Evolutionary conservation across 2,888 invertebrate genomes (phyloP).

Genomic region (Unio delphinus): DNA sequence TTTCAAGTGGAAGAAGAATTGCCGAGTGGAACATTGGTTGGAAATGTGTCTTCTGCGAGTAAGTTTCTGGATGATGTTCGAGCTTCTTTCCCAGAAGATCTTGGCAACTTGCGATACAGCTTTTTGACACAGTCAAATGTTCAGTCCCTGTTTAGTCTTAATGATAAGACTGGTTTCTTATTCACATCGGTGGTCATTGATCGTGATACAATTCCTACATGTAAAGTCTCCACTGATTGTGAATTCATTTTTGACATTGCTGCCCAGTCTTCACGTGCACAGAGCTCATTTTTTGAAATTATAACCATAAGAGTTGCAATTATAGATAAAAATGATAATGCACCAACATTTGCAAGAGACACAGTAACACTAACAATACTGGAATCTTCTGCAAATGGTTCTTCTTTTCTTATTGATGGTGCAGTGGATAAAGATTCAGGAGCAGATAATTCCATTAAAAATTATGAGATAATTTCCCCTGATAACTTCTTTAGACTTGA

Average conservation of each 20-base stretch:
- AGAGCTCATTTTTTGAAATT: constrained; percentile 40
- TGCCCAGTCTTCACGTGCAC: constrained; percentile 31
- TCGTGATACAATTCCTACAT: constrained; percentile 32
- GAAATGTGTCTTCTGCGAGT: constrained; percentile 30
- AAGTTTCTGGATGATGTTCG: constrained; percentile 25
- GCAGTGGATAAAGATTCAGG: constrained; percentile 53
- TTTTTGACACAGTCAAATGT: constrained; percentile 32
- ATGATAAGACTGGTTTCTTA: constrained; percentile 34
- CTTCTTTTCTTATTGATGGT: constrained; percentile 32
- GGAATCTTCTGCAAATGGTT: constrained; percentile 44
- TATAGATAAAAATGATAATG: constrained; percentile 54
- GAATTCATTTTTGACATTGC: constrained; percentile 48
- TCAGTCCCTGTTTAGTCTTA: constrained; percentile 33
- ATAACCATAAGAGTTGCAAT: constrained; percentile 47
- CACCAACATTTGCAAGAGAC: constrained; percentile 44
- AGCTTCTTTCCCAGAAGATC: constrained; percentile 10
- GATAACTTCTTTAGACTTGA: constrained; percentile 47
- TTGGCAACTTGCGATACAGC: constrained; percentile 19
- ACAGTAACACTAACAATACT: constrained; percentile 40
- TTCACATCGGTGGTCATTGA: constrained; percentile 38
- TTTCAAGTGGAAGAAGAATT: constrained; percentile 20
- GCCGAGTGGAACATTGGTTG: constrained; percentile 21
- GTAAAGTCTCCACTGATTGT: constrained; percentile 37
- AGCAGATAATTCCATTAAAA: constrained; percentile 50
- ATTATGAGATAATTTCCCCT: constrained; percentile 45